A percentile compares a stretch with the other conserved stretches of the same genome.
phyloP scores from a whole-genome alignment of 2,113 vertebrate species.

The Mustelus asterias region DNA sequence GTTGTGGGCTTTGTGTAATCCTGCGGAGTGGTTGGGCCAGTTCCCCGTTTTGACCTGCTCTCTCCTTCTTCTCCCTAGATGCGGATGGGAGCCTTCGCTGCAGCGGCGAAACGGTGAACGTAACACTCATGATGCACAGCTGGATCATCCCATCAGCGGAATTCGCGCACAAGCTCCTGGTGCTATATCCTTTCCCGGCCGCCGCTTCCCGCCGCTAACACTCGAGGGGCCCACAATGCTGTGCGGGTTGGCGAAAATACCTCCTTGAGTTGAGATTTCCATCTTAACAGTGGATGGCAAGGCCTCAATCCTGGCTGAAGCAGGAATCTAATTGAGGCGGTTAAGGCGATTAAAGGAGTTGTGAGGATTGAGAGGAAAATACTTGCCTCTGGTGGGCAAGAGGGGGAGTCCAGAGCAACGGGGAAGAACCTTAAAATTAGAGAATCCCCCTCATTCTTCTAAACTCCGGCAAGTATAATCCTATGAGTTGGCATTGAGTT shows the following conservation, averaged over 20 bases:
- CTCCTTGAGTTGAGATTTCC: background rate
- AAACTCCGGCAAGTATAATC: no score
- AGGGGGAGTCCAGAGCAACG: background rate
- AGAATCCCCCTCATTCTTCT: no score
- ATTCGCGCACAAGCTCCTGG: slow-evolving; percentile 50
- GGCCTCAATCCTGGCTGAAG: background rate
- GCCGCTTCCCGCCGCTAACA: no score
- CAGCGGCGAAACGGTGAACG: slow-evolving; percentile 51
- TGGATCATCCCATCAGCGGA: slow-evolving; percentile 56
- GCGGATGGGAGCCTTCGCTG: slow-evolving; percentile 47
- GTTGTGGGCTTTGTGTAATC: background rate
- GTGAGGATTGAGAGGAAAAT: background rate
- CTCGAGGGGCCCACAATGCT: no score
- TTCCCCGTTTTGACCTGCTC: background rate
- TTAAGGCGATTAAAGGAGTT: background rate
- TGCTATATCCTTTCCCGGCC: slow-evolving; percentile 52
- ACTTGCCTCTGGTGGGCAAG: no score
- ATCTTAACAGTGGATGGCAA: background rate
- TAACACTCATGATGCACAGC: slow-evolving; percentile 55
- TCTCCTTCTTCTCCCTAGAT: slow-evolving; percentile 42
- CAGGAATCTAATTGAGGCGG: no score
- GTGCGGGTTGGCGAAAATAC: background rate
- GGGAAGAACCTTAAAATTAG: background rate
- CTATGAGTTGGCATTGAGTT: no score
- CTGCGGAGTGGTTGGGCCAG: background rate